phyloP scores from a whole-genome alignment of 2,113 vertebrate species.

The Condylura cristata region DNA sequence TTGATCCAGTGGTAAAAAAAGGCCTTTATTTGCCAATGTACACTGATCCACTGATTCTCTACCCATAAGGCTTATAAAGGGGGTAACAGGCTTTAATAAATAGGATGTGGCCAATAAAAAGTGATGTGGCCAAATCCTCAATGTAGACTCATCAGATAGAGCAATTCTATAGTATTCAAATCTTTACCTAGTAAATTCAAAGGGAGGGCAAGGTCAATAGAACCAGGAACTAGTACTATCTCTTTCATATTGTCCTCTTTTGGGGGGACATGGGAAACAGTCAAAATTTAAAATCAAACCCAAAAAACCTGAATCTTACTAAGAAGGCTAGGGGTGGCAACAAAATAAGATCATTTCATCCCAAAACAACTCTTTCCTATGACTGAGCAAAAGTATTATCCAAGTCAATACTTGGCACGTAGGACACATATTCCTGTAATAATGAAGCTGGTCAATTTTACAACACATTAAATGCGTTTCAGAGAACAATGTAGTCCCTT shows the following conservation, averaged over 20 bases:
- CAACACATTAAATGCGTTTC: not conserved
- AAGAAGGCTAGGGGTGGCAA: not conserved
- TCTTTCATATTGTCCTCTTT: not conserved
- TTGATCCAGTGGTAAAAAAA: not conserved
- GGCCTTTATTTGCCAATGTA: not conserved
- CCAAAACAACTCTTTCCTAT: not conserved
- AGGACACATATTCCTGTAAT: not conserved
- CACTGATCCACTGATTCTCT: not conserved
- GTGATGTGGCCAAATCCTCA: not conserved
- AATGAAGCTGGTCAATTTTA: not conserved
- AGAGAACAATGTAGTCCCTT: not conserved
- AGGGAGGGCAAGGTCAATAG: not conserved
- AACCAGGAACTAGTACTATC: not conserved
- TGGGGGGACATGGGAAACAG: not conserved
- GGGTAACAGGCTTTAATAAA: not conserved
- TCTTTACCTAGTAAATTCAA: slow-evolving; percentile 5
- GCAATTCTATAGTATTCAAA: not conserved
- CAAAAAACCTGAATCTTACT: not conserved
- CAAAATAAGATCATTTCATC: not conserved
- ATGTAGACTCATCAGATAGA: not conserved
- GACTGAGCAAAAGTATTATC: not conserved
- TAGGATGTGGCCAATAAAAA: not conserved
- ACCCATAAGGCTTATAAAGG: not conserved
- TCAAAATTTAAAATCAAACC: not conserved
- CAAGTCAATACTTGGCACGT: not conserved